Base-by-base conservation (phyloP, 2,888 invertebrate genomes). In the Spodoptera picta region DNA sequence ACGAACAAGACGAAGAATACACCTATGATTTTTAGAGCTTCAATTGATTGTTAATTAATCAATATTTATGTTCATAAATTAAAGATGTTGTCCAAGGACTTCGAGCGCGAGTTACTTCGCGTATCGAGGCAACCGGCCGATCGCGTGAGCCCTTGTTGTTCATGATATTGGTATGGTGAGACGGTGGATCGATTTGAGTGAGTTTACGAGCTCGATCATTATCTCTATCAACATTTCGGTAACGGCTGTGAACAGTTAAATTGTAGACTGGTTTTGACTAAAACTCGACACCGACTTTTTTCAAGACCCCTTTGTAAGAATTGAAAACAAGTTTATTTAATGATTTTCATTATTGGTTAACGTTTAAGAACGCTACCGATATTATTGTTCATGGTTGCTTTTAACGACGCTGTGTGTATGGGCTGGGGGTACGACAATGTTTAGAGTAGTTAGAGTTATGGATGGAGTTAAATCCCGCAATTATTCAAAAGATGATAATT, bases 161-260 rank as follows among this genome's bases (percentile, higher is more conserved):
- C 82, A 79, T 82, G 73, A 82, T 85, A 83, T 81, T 77, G 84
- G 79, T 77, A 77, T 71, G 79, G 81, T 78, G 68, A 78, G 75
- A 62, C 79, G 61, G 69, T 62, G 70, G 72, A 88, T 88, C 88
- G 88, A 90, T 88, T 86, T 65, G 80, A 85, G 79, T 80, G 77
- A 84, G 81, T 85, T 86, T 84, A 87, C 81, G 82, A 83, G 79
- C 74, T 76, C 81, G 84, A 85, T 85, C 82, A 86, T 83, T 84
- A 87, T 87, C 83, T 82, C 77, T 81, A 82, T 84, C 74, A 80
- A 82, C 77, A 79, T 83, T 83, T 83, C 73, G 78, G 80, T 84
- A 80, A 79, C 60, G 69, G 64, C 75, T 67, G 68, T 73, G 76
- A 79, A 79, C 78, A 65, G 74, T 78, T 71, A 65, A 79, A 75